A percentile compares a stretch with the other conserved stretches of the same genome.
These are phyloP conservation scores for Masticophis lateralis DNA, from an alignment of 2,797 vertebrate genomes.

Conservation along the genomic window DNA sequence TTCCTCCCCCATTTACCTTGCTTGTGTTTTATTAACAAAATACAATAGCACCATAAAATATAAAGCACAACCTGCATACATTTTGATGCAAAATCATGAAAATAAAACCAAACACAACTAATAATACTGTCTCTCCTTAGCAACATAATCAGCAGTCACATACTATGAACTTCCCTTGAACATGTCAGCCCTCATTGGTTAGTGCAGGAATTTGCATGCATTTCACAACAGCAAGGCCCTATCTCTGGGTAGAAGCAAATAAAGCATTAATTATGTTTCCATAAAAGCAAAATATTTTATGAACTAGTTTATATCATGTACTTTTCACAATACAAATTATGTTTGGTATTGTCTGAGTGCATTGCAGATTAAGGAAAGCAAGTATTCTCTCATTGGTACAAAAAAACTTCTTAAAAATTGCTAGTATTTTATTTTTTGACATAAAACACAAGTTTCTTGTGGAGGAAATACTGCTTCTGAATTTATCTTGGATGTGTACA, in stretches of 20 bases:
- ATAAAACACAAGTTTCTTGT: not conserved
- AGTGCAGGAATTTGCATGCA: not conserved
- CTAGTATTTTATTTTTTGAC: not conserved
- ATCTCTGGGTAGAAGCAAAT: not conserved
- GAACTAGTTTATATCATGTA: not conserved
- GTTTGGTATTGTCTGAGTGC: not conserved
- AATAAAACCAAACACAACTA: not conserved
- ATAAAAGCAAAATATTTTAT: not conserved
- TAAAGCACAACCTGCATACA: not conserved
- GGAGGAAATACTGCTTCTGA: not conserved
- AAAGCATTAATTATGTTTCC: not conserved
- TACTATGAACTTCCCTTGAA: not conserved
- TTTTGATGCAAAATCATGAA: not conserved
- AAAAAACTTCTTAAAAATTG: not conserved
- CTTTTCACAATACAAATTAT: not conserved
- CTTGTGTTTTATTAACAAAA: not conserved
- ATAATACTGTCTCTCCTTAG: not conserved
- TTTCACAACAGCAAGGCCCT: not conserved
- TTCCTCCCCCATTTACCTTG: rapidly evolving
- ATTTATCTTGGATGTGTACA: not conserved
- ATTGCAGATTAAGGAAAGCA: not conserved
- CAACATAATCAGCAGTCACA: not conserved
- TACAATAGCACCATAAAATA: not conserved
- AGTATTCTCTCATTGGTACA: not conserved
- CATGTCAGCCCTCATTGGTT: not conserved